phyloP scores from a whole-genome alignment of 2,888 invertebrate species.

The Cheiracanthium punctorium region DNA sequence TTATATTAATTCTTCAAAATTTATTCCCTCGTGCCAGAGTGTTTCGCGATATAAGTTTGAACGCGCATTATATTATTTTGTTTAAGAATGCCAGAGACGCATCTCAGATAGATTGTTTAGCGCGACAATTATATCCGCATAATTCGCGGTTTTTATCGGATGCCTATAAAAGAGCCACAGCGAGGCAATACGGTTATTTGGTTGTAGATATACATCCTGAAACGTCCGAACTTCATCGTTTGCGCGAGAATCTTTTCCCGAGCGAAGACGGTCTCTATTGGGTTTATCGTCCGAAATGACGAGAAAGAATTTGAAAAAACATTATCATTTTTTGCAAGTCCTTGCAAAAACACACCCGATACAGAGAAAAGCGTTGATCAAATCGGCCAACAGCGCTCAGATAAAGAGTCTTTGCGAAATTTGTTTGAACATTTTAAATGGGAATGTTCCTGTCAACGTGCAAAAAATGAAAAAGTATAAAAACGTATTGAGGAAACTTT shows the following conservation, averaged over 20 bases:
- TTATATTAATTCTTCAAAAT: conserved; percentile 49
- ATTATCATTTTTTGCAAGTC: conserved; percentile 21
- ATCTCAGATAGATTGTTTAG: conserved; percentile 49
- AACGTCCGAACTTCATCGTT: conserved; percentile 57
- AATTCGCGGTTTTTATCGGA: conserved; percentile 32
- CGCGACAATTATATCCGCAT: conserved; percentile 23
- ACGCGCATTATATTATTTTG: conserved; percentile 42
- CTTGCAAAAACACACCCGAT: not conserved
- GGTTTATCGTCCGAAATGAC: conserved; percentile 23
- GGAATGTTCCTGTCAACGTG: conserved; percentile 8
- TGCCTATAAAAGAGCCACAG: conserved; percentile 68
- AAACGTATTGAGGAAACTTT: not conserved
- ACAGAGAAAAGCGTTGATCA: conserved; percentile 11
- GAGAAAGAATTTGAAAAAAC: conserved; percentile 16
- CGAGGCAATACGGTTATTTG: conserved; percentile 69
- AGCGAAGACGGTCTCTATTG: conserved; percentile 2
- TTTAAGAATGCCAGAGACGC: conserved; percentile 53
- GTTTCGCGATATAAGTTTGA: conserved; percentile 41
- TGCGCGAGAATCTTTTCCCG: conserved; percentile 28
- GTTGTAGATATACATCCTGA: conserved; percentile 69
- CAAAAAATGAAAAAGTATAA: conserved; percentile 36
- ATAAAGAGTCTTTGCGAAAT: conserved; percentile 39
- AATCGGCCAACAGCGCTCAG: conserved; percentile 19
- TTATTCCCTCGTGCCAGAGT: conserved; percentile 17
- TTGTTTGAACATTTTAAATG: conserved; percentile 27